These are phyloP conservation scores for Subacronicta megacephala DNA, from an alignment of 2,888 invertebrate species.

Conservation along the genomic window DNA sequence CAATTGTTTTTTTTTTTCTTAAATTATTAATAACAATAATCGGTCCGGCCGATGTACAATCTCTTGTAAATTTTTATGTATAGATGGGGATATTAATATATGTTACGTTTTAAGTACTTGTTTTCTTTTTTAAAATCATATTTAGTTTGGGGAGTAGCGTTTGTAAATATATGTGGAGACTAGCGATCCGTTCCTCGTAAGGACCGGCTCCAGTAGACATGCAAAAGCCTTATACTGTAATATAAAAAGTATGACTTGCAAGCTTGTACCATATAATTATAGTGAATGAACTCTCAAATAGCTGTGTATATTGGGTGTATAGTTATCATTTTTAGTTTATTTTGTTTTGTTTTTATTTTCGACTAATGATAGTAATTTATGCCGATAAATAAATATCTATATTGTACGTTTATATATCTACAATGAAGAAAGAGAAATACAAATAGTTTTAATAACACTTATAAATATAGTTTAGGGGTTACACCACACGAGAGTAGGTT, in stretches of 20 bases:
- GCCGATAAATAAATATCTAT: constrained; percentile 83
- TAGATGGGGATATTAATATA: constrained; percentile 88
- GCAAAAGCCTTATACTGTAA: constrained; percentile 86
- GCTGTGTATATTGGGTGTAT: constrained; percentile 89
- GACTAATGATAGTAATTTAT: constrained; percentile 89
- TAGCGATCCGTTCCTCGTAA: constrained; percentile 61
- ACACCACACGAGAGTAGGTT: constrained; percentile 83
- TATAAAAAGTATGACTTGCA: constrained; percentile 75
- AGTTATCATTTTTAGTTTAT: constrained; percentile 83
- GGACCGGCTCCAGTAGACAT: constrained; percentile 73
- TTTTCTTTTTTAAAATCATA: constrained; percentile 72
- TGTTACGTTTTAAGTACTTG: constrained; percentile 78
- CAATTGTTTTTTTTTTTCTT: constrained; percentile 65
- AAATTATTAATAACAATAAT: constrained; percentile 76
- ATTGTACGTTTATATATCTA: constrained; percentile 83
- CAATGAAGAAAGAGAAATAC: constrained; percentile 84
- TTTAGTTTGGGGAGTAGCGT: constrained; percentile 66
- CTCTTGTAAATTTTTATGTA: constrained; percentile 88
- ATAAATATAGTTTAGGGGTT: constrained; percentile 88
- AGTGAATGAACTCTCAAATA: constrained; percentile 81
- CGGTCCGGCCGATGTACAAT: constrained; percentile 82
- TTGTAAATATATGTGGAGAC: constrained; percentile 72
- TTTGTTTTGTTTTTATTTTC: constrained; percentile 82
- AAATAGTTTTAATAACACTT: constrained; percentile 86
- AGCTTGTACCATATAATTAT: constrained; percentile 85